Conservation (phyloP, 2,797 vertebrate genomes). For the Brachymystax lenok region DNA sequence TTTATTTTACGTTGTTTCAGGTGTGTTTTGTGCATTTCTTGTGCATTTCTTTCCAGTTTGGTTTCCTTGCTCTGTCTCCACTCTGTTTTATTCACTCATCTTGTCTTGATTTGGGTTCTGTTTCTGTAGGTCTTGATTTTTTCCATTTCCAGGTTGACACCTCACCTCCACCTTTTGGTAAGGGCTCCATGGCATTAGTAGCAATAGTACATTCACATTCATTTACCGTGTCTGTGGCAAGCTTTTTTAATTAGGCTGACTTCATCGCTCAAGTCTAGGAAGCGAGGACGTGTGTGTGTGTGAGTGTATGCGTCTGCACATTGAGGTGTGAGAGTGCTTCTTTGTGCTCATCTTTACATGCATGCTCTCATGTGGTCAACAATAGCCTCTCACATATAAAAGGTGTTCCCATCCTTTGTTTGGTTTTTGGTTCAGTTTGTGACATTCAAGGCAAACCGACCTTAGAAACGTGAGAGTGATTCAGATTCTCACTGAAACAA, state of each 20-base stretch:
- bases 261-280: neutral
- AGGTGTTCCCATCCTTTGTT: slow-evolving; percentile 40
- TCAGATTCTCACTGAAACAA: slow-evolving; percentile 30
- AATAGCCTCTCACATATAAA: slow-evolving; percentile 45
- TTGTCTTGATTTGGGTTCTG: slow-evolving; percentile 98
- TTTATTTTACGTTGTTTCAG: slow-evolving; percentile 66
- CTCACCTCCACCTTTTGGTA: slow-evolving; percentile 98
- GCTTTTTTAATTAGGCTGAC: slow-evolving; percentile 8
- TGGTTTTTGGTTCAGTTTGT: slow-evolving; percentile 2
- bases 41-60: slow-evolving; percentile 11
- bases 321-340: no score
- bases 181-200: slow-evolving; percentile 86
- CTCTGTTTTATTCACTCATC: slow-evolving; percentile 87
- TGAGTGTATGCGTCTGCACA: no score
- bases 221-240: slow-evolving; percentile 9
- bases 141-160: slow-evolving; percentile 99
- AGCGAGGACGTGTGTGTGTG: no score
- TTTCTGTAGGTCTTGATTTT: slow-evolving; percentile 99
- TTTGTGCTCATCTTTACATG: no score
- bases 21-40: slow-evolving; percentile 22
- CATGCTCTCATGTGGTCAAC: slow-evolving; percentile 49
- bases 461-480: slow-evolving; percentile 16
- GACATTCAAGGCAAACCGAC: slow-evolving; percentile 23
- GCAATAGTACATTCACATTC: slow-evolving; percentile 74
- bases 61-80: slow-evolving; percentile 70